Evolutionary conservation across 2,888 invertebrate genomes (phyloP).

Genomic region (Limenitis camilla): DNA sequence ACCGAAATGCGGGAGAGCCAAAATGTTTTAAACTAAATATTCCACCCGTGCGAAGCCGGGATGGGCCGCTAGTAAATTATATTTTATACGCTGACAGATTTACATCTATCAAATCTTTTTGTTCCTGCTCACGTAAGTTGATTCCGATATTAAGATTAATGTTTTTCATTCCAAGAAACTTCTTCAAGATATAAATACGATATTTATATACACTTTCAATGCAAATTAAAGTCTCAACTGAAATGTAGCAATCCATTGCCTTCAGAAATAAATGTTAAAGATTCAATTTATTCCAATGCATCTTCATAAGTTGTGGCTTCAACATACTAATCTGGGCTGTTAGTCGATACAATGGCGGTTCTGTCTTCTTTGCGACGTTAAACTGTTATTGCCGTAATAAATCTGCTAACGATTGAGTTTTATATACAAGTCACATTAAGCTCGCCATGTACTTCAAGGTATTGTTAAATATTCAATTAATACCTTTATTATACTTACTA

Average conservation of each 20-base stretch:
- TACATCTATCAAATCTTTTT: not conserved
- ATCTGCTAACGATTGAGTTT: not conserved
- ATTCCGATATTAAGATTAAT: not conserved
- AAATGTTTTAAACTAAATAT: too few relatives aligned
- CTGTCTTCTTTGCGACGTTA: slow-evolving; percentile 5
- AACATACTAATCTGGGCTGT: slow-evolving; percentile 21
- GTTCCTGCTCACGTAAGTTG: too few relatives aligned
- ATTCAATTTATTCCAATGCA: slow-evolving; percentile 23
- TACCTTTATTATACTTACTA: not conserved
- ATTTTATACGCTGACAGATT: too few relatives aligned
- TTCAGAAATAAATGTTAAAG: slow-evolving; percentile 20
- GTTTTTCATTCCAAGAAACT: not conserved
- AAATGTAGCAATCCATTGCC: slow-evolving; percentile 23
- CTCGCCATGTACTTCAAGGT: too few relatives aligned
- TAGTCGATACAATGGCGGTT: slow-evolving; percentile 7
- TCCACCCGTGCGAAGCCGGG: too few relatives aligned
- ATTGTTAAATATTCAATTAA: too few relatives aligned
- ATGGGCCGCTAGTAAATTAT: too few relatives aligned
- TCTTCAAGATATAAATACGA: not conserved
- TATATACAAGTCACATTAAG: not conserved
- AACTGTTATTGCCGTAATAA: slow-evolving; percentile 10
- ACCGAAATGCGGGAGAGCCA: too few relatives aligned
- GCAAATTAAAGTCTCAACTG: slow-evolving; percentile 17
- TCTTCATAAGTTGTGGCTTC: slow-evolving; percentile 20
- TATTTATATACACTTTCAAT: slow-evolving; percentile 13